Evolutionary conservation across 2,797 vertebrate species (phyloP).

Genomic region (Thalassophryne amazonica): DNA sequence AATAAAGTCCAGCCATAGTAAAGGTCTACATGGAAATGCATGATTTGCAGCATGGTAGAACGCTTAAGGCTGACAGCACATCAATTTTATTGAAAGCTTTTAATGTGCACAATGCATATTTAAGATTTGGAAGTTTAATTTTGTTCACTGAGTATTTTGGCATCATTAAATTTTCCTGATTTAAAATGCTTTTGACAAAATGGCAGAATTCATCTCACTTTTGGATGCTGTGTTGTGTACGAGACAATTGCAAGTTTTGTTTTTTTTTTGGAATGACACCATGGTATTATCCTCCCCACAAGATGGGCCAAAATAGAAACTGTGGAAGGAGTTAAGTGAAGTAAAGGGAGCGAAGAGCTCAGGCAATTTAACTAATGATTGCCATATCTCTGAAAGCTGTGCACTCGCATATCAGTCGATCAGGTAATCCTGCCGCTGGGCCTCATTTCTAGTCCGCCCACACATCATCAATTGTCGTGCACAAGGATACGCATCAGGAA

Average conservation of each 20-base stretch:
- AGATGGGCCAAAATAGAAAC: conserved; percentile 13
- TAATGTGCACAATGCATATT: too few relatives aligned
- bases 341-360: conserved; percentile 35
- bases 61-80: too few relatives aligned
- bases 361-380: conserved; percentile 61
- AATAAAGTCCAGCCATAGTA: too few relatives aligned
- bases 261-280: conserved; percentile 5
- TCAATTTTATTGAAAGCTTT: too few relatives aligned
- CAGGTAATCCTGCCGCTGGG: conserved; percentile 33
- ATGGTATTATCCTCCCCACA: conserved; percentile 4
- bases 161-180: too few relatives aligned
- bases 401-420: conserved; percentile 41
- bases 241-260: conserved; percentile 13
- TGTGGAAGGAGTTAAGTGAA: conserved; percentile 33
- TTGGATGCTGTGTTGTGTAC: background rate
- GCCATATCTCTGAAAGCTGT: conserved; percentile 41
- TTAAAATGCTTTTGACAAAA: too few relatives aligned
- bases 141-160: too few relatives aligned
- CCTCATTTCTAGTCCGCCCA: conserved; percentile 36
- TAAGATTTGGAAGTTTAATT: too few relatives aligned
- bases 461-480: conserved; percentile 2
- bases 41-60: too few relatives aligned
- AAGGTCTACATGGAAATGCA: too few relatives aligned
- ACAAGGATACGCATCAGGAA: background rate
- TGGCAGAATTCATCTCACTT: too few relatives aligned